Percentiles rank a stretch among this genome's conserved stretches.
phyloP scores from a whole-genome alignment of 64 coral and sea anemone species.

The Montipora foliosa region DNA sequence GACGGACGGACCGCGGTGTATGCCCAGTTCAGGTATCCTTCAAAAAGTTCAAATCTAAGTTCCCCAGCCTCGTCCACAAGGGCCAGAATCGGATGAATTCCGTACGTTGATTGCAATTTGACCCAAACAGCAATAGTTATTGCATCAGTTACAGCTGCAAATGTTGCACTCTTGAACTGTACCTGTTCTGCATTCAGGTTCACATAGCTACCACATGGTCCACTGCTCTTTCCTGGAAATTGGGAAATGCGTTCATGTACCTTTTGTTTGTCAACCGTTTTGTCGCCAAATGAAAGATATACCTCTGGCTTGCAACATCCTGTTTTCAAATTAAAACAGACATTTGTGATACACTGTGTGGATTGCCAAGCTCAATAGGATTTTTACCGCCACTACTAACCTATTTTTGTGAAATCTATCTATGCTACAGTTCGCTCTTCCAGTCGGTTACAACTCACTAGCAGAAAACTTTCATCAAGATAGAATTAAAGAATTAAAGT shows the following conservation, averaged over 20 bases:
- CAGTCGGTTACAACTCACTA: too few relatives aligned
- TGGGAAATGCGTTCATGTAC: background rate
- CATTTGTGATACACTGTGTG: background rate
- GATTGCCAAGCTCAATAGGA: too few relatives aligned
- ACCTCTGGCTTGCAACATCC: conserved; percentile 16
- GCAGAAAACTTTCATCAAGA: too few relatives aligned
- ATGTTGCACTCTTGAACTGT: conserved; percentile 11
- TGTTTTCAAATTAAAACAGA: background rate
- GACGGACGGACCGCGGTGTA: background rate
- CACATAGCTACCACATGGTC: background rate
- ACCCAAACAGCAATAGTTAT: conserved; percentile 40
- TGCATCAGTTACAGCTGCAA: conserved; percentile 2
- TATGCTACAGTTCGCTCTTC: too few relatives aligned
- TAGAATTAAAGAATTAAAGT: too few relatives aligned
- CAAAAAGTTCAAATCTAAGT: conserved; percentile 16
- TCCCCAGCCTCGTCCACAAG: background rate
- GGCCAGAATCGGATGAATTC: conserved; percentile 43
- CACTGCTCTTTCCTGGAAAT: background rate
- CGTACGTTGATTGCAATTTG: background rate
- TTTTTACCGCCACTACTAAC: too few relatives aligned
- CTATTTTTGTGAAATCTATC: too few relatives aligned
- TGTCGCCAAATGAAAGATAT: conserved; percentile 17
- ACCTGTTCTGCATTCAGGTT: background rate
- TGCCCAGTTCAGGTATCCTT: conserved; percentile 11
- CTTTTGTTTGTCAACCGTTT: background rate